Base-by-base conservation (phyloP, 2,797 vertebrate species). In the Rhodeus uyekii region DNA sequence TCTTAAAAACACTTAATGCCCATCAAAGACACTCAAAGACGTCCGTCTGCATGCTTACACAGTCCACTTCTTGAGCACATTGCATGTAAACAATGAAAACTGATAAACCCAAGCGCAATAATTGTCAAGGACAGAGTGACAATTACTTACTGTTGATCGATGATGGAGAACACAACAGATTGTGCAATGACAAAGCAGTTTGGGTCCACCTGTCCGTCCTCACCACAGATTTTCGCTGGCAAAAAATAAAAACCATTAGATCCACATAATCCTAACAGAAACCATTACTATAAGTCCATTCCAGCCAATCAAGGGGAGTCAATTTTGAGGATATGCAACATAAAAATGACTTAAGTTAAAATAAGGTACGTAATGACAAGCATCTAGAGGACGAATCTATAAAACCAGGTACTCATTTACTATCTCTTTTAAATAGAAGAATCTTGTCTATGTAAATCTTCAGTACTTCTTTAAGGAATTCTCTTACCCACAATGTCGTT, bases 191-290 rank as follows among this genome's bases (percentile, higher is more conserved):
- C 92, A 38, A 99, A 99, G 92, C 98, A 99, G 93, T 99, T 99
- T 39, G 98, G 98, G 88, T 99, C 96, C 93, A 99, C 98, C 89
- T 99, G 96, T 79, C 98, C 98, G 2, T 99, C 98, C 91, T 99
- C 98, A 53, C 98, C 98, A 87, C 98, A 99, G 80, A 99, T 99
- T 90, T 97, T 99, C 83, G 98, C 98, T 99, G 91, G 68, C 89
- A 93, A 89, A 86, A 77, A 0, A 10, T 68, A 27, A 84, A 8
- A 69, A n/a, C 2, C 67, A 4, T 12, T 39, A 27, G 42, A 24
- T 44, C 34, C 27, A 61, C 22, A 50, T 19, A 4, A 69, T 16
- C 5, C 24, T 18, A 65, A 32, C n/a, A 32, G 19, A 36, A 22
- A 8, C 13, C 27, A 14, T 73, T 29, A 19, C 32, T 9, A 18